Evolutionary conservation across 2,888 invertebrate species (phyloP), one percentile per base, ranked within the genome.

Genomic region (Trachelus iudaicus): DNA sequence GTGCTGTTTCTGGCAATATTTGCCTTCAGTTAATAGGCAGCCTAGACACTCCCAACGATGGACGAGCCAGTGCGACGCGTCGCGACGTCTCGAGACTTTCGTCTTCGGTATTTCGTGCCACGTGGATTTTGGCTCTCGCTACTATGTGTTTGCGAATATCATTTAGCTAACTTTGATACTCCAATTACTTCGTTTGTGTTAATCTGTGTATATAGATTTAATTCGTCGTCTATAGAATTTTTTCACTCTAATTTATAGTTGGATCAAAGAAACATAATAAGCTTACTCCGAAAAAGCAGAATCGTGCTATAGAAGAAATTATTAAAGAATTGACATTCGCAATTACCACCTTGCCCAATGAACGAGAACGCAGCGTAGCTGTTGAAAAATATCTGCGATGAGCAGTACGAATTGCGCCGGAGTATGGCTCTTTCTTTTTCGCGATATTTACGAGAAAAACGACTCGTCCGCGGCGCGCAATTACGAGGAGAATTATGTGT

Each of bases 1-100:
- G 74, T 34, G 74, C 74, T 35, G 74, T 35, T 74, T 74, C 74
- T 74, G 74, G 74, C 74, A 74, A 74, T 74, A 74, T 74, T 74
- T 74, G 74, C 31, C 23, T 74, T 74, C 74, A 33, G 31, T 35
- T 74, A 34, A 74, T 34, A 34, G 74, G 37, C 37, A 30, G 74
- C 74, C 34, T 34, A 34, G 15, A 71, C 31, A 56, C 56, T 56
- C 56, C 23, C 56, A 56, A 56, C 56, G 56, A 56, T 56, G 23
- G 56, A 56, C 56, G 56, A 56, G 56, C 56, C 56, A 23, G 56
- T 56, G 56, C 56, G 56, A 56, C 56, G 56, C 56, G 56, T 56
- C 56, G 56, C 56, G 56, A 56, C 56, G 56, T 56, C 56, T 6
- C 56, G 23, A 56, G 56, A 56, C 15, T 23, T 23, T 23, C 56